Evolutionary conservation across 2,113 vertebrate species (phyloP).

Genomic region (Lophochroa leadbeateri): DNA sequence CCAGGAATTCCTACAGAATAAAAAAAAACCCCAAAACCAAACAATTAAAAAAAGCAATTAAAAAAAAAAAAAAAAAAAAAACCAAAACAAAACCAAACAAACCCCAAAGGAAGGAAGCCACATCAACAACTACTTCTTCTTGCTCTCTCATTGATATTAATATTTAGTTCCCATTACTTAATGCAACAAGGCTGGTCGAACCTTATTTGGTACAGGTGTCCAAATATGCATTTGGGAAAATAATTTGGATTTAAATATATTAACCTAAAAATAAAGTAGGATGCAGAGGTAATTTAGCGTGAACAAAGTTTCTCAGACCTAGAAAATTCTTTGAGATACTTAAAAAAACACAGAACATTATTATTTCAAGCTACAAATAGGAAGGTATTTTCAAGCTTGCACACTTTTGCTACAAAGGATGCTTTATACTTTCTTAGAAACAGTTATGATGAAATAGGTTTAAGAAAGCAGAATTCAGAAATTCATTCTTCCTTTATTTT

Average conservation of each 20-base stretch:
- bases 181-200: slow-evolving; percentile 10
- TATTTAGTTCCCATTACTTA: slow-evolving; percentile 23
- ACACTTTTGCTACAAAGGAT: background rate
- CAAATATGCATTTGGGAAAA: background rate
- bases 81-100: background rate
- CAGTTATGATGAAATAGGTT: background rate
- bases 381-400: background rate
- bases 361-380: background rate
- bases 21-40: background rate
- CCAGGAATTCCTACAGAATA: slow-evolving; percentile 82
- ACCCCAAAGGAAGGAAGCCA: background rate
- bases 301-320: background rate
- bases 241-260: slow-evolving; percentile 25
- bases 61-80: background rate
- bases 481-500: background rate
- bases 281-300: background rate
- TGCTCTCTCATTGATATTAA: background rate
- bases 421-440: background rate
- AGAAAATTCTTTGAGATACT: background rate
- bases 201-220: slow-evolving; percentile 45
- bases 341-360: background rate
- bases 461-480: slow-evolving; percentile 2
- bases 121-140: background rate
- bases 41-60: background rate
- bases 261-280: slow-evolving; percentile 14